phyloP scores from a whole-genome alignment of 2,888 invertebrate genomes.

The Eupithecia exiguata region DNA sequence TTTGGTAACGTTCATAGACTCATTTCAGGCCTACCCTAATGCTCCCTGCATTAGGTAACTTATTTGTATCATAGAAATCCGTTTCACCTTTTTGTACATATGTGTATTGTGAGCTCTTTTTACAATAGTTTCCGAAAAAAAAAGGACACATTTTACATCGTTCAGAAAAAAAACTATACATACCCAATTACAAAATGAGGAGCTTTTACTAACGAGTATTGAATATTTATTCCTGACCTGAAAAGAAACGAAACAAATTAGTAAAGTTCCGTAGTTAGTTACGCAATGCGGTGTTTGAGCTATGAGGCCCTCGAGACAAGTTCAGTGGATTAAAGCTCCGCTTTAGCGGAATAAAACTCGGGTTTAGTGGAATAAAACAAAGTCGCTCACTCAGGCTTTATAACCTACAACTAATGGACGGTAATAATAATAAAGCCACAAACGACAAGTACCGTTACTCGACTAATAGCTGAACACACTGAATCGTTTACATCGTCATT shows the following conservation, averaged over 20 bases:
- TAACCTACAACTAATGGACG: not conserved
- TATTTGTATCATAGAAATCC: not conserved
- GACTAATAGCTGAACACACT: not conserved
- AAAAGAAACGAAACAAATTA: constrained; percentile 16
- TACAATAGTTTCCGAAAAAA: no score
- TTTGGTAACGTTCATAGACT: not conserved
- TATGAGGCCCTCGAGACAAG: not conserved
- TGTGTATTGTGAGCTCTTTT: not conserved
- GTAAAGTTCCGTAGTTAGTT: not conserved
- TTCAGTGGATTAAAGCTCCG: not conserved
- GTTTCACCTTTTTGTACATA: not conserved
- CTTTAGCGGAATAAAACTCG: not conserved
- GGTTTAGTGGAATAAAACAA: not conserved
- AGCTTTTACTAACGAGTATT: not conserved
- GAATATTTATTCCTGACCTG: constrained; percentile 22
- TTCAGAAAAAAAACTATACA: not conserved
- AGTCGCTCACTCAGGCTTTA: not conserved
- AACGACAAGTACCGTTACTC: not conserved
- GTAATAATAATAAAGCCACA: not conserved
- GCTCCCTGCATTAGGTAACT: no score
- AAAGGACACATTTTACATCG: no score
- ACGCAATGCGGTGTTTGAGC: constrained; percentile 12
- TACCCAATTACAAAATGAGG: not conserved
- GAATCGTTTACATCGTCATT: not conserved
- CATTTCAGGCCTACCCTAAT: not conserved